phyloP scores from a whole-genome alignment of 2,113 vertebrate species.

The Pungitius pungitius region DNA sequence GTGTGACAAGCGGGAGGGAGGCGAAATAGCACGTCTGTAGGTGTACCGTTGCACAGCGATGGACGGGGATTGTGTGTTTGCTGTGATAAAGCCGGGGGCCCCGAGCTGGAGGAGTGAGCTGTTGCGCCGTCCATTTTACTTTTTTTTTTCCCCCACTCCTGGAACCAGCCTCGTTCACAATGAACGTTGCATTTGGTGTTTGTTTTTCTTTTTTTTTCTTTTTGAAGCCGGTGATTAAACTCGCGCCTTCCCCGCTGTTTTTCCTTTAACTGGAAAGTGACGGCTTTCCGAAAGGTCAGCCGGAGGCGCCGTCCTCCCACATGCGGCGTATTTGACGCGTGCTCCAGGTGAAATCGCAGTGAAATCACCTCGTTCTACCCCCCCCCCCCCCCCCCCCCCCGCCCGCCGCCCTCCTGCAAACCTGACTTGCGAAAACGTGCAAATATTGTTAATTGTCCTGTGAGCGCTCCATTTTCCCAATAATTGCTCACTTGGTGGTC shows the following conservation, averaged over 20 bases:
- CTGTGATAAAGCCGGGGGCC: conserved; percentile 46
- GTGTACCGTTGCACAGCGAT: conserved; percentile 61
- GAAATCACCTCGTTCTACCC: too few relatives aligned
- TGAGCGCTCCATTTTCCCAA: conserved; percentile 7
- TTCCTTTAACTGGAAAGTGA: conserved; percentile 19
- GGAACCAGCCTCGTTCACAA: conserved; percentile 6
- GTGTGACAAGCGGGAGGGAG: conserved; percentile 64
- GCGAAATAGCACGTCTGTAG: conserved; percentile 58
- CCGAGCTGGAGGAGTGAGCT: conserved; percentile 43
- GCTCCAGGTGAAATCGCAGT: conserved; percentile 51
- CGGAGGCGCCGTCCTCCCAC: conserved; percentile 47
- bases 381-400: background rate
- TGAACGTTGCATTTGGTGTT: conserved; percentile 17
- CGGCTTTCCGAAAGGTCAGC: conserved; percentile 63
- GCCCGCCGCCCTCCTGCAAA: conserved; percentile 9
- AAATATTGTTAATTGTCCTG: conserved; percentile 11
- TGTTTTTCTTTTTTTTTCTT: background rate
- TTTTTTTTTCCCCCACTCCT: background rate
- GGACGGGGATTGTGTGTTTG: conserved; percentile 51
- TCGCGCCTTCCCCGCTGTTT: conserved; percentile 25
- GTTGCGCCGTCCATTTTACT: conserved; percentile 20
- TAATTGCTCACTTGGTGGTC: conserved; percentile 20
- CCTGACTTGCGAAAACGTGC: conserved; percentile 29
- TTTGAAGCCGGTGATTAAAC: conserved; percentile 37
- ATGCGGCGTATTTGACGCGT: conserved; percentile 29